These are phyloP conservation scores for Alces alces DNA, from an alignment of 2,113 vertebrate genomes.

Conservation along the genomic window DNA sequence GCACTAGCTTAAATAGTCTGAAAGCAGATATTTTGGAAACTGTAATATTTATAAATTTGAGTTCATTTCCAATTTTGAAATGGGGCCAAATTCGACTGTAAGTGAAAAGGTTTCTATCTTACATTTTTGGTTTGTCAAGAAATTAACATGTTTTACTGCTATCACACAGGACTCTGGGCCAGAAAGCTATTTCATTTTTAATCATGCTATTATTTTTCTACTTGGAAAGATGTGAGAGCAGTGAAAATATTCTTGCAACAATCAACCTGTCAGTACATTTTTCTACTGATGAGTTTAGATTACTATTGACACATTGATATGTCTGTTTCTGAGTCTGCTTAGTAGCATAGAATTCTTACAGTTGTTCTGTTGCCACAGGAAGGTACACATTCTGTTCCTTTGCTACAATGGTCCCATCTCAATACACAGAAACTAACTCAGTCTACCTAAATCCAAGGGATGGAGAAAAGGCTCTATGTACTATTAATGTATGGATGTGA, in stretches of 20 bases:
- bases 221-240: conserved; percentile 28
- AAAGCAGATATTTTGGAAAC: background rate
- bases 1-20: background rate
- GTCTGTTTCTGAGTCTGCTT: background rate
- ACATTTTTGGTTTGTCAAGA: conserved; percentile 42
- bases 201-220: conserved; percentile 36
- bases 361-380: background rate
- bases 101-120: background rate
- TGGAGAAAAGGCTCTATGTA: background rate
- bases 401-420: background rate
- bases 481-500: background rate
- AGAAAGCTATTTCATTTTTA: conserved; percentile 29
- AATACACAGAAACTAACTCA: background rate
- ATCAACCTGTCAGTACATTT: conserved; percentile 21
- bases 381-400: background rate
- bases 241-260: conserved; percentile 31
- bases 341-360: background rate
- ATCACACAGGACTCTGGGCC: conserved; percentile 4
- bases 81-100: background rate
- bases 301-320: background rate
- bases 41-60: background rate
- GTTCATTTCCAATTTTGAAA: conserved; percentile 12
- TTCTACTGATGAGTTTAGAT: conserved; percentile 17
- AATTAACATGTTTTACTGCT: conserved; percentile 54
- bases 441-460: background rate